Base-by-base conservation (phyloP, 2,888 invertebrate genomes). In the Dione vanillae region DNA sequence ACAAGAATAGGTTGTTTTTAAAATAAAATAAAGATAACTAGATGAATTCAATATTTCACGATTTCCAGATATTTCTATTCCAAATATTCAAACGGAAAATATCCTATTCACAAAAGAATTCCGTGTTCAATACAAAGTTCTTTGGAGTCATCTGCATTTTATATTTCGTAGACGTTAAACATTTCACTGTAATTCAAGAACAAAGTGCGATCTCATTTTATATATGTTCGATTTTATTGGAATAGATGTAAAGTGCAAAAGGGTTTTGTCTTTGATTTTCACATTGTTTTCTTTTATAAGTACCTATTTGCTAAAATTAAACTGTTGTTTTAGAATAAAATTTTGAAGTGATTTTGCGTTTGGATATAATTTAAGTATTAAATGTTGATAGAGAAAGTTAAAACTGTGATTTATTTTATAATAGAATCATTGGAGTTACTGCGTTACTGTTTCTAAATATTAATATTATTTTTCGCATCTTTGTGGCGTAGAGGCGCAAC, bases 91-190 rank as follows among this genome's bases (percentile, higher is more conserved):
- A 69, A 56, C 27, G 14, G 40, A 54, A 45, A 64, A 64, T 69
- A 47, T 40, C 54, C 14, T 49, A 43, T 67, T 67, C 70, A 56
- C 62, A 35, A 56, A 67, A 67, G 61, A 49, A 71, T 67, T 71
- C 62, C 47, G 40, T 45, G 56, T 37, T 56, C 61, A 47, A 62
- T 59, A 67, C 47, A 40, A 54, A 67, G 19, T 35, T 59, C 45
- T 65, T 51, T 45, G 11, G n/a, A 51, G 49, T 20, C 16, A 20
- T 51, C 6, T 59, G 37, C 40, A 67, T 56, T 45, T 16, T 61
- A 45, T 61, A 45, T 61, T 45, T 61, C n/a, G 43, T n/a, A n/a
- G 2, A 35, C 35, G 20, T 45, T 45, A 45, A 61, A 45, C 16
- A 61, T 61, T 61, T 61, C 56, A 10, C 16, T 7, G 37, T 8